phyloP scores from a whole-genome alignment of 64 coral and sea anemone genomes.

The Pocillopora verrucosa region DNA sequence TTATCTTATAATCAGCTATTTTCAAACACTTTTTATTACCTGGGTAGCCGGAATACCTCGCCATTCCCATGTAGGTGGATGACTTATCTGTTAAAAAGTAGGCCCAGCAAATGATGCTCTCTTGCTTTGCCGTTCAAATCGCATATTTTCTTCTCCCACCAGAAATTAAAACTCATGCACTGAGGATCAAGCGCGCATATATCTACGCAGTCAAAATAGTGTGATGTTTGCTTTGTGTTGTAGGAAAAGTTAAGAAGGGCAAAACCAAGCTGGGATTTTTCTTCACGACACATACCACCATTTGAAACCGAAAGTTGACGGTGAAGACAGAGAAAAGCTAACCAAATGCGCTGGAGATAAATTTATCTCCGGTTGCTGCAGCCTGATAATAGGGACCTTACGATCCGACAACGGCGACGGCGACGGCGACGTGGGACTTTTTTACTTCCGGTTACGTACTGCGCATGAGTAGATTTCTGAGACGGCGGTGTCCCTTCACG shows the following conservation, averaged over 20 bases:
- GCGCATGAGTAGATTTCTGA: too few relatives aligned
- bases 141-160: too few relatives aligned
- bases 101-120: background rate
- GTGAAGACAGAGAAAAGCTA: background rate
- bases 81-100: background rate
- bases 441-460: too few relatives aligned
- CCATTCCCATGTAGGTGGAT: conserved; percentile 1
- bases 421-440: too few relatives aligned
- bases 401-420: too few relatives aligned
- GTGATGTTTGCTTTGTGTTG: too few relatives aligned
- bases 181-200: too few relatives aligned
- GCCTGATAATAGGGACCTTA: too few relatives aligned
- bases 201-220: too few relatives aligned
- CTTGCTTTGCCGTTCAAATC: background rate
- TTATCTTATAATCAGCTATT: too few relatives aligned
- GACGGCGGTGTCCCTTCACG: too few relatives aligned
- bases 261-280: background rate
- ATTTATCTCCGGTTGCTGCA: background rate
- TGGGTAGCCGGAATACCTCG: background rate
- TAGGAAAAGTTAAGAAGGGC: background rate
- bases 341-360: background rate
- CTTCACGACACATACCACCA: background rate
- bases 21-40: background rate
- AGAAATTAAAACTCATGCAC: too few relatives aligned
- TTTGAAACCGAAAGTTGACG: background rate